Evolutionary conservation across 2,888 invertebrate genomes (phyloP).

Genomic region (Cordilura impudica): DNA sequence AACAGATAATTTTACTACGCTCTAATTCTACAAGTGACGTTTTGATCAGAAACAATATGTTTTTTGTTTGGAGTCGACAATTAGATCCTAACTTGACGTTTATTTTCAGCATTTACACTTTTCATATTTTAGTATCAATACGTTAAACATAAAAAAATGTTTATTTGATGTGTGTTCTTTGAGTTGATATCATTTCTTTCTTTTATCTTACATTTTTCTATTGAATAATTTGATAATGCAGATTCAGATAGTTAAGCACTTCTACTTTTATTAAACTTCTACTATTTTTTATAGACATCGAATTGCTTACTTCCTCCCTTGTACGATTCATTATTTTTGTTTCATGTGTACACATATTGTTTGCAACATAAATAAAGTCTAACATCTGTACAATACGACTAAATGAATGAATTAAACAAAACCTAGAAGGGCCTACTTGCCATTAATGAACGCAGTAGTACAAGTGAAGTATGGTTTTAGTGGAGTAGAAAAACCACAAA

Average conservation of each 20-base stretch:
- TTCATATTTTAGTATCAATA: too few relatives aligned
- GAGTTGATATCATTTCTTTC: not conserved
- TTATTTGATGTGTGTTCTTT: not conserved
- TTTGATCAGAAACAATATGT: too few relatives aligned
- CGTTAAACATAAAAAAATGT: too few relatives aligned
- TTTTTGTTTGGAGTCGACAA: too few relatives aligned
- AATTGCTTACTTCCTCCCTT: conserved; percentile 52
- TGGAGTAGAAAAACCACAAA: conserved; percentile 36
- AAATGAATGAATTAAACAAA: conserved; percentile 27
- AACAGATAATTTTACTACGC: too few relatives aligned
- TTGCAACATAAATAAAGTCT: conserved; percentile 33
- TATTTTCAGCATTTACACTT: too few relatives aligned
- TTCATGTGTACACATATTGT: not conserved
- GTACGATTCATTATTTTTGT: not conserved
- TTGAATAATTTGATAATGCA: not conserved
- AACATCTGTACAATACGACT: not conserved
- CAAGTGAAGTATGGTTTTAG: conserved; percentile 26
- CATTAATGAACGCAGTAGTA: conserved; percentile 45
- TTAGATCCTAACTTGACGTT: too few relatives aligned
- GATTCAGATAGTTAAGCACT: not conserved
- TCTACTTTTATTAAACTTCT: conserved; percentile 5
- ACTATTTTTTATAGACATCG: conserved; percentile 13
- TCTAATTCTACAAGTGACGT: too few relatives aligned
- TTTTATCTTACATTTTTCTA: not conserved
- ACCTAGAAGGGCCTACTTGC: not conserved